Percentiles rank a stretch among this genome's conserved stretches.
These are phyloP conservation scores for Cherax quadricarinatus DNA, from an alignment of 1,140 invertebrate genomes.

Conservation along the genomic window DNA sequence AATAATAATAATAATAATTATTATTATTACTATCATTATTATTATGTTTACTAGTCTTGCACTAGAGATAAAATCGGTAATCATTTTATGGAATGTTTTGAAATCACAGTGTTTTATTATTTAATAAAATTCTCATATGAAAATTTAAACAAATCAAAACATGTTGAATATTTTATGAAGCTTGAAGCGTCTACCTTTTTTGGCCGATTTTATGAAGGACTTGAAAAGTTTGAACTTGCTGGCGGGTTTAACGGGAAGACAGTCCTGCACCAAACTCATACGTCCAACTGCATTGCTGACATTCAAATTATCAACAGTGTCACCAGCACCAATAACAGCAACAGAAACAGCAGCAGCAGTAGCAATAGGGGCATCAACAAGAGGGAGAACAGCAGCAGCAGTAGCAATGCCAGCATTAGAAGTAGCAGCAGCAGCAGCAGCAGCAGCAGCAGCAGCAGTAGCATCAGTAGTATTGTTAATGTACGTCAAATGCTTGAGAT, in stretches of 20 bases:
- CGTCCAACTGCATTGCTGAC: not conserved
- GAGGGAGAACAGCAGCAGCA: not conserved
- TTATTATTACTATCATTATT: not conserved
- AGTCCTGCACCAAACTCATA: no score
- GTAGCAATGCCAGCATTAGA: not conserved
- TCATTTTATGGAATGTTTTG: no score
- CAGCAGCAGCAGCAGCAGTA: not conserved
- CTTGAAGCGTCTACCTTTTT: not conserved
- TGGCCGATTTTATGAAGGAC: slow-evolving; percentile 23
- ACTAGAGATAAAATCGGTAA: not conserved
- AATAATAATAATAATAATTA: not conserved
- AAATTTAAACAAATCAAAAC: not conserved
- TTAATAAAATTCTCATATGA: not conserved
- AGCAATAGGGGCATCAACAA: not conserved
- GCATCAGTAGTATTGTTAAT: not conserved
- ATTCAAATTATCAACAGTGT: not conserved
- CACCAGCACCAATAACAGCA: not conserved
- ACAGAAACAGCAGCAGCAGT: not conserved
- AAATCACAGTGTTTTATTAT: not conserved
- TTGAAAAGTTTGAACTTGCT: slow-evolving; percentile 21
- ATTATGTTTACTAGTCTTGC: not conserved
- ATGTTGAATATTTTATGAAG: not conserved
- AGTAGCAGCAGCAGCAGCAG: not conserved
- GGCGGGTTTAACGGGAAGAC: not conserved
- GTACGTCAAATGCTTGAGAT: not conserved